A percentile compares a stretch with the other conserved stretches of the same genome.
These are phyloP conservation scores for Corythornis cristatus DNA, from an alignment of 2,113 vertebrate species.

Conservation along the genomic window DNA sequence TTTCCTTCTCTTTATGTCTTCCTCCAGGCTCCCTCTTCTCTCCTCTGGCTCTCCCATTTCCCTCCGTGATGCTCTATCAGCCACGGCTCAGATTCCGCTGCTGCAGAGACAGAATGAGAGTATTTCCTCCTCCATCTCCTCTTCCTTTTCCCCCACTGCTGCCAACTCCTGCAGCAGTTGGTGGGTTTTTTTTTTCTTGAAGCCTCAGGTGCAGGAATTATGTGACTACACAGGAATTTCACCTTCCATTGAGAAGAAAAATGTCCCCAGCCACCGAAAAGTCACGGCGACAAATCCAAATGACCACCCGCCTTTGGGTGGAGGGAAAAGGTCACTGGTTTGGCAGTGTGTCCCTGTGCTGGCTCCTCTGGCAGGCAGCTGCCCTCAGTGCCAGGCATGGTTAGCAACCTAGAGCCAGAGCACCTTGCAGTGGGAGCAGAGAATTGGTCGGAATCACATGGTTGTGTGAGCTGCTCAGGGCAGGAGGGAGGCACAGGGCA, in stretches of 20 bases:
- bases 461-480: neutral
- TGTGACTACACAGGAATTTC: neutral
- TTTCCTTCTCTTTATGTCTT: slow-evolving; percentile 57
- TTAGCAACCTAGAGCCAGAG: neutral
- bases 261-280: neutral
- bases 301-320: neutral
- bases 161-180: neutral
- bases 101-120: slow-evolving; percentile 52
- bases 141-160: slow-evolving; percentile 47
- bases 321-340: neutral
- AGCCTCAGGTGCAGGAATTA: slow-evolving; percentile 37
- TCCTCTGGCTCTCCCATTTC: slow-evolving; percentile 38
- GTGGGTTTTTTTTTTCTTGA: slow-evolving; percentile 14
- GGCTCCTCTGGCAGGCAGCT: neutral
- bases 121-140: slow-evolving; percentile 61
- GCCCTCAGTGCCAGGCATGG: accelerated
- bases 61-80: slow-evolving; percentile 1
- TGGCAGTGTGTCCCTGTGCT: neutral
- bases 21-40: neutral
- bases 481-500: neutral
- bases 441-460: neutral
- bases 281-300: neutral
- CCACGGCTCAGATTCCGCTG: neutral
- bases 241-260: neutral
- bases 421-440: neutral